Evolutionary conservation across 2,888 invertebrate species (phyloP), one percentile per base, ranked within the genome.

Genomic region (Agrilus mali): DNA sequence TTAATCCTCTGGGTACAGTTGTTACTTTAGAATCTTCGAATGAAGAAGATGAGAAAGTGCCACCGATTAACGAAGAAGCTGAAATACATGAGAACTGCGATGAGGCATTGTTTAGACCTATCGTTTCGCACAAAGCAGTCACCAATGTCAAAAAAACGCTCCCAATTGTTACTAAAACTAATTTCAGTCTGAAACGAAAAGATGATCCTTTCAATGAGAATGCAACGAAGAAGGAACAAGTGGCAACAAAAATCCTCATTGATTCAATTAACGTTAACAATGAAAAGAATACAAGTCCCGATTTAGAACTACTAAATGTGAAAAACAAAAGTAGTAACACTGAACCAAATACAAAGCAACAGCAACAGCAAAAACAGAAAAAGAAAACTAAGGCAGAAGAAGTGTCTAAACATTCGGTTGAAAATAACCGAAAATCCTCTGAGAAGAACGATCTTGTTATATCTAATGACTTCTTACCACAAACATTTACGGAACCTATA

Each of bases 1-100:
- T 86, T 59, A 86, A 81, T 70, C 85, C 84, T 43, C 67, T 80
- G 61, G 85, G 85, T 55, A 82, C 80, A 47, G 85, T 84, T 53
- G 77, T 77, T 61, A 74, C 64, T 46, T 58, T 65, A 48, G 67
- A 64, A 48, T 66, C 66, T 39, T 72, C 71, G 46, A 63, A 63
- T 55, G 64, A 71, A 57, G 59, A 55, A 46, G 61, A 58, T 36
- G 47, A 54, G 38, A 58, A 58, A 45, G 46, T 43, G 8, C 27
- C 27, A 27, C 10, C 27, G 5, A 10, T 27, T 8, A 47, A 52
- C 7, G 59, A 57, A 44, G 64, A 63, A 46, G 48, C 46, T 32
- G 53, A 69, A 27, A 73, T 73, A 40, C 71, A 73, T 56, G 75
- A 75, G 60, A 75, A 75, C 65, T 74, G 75, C 53, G 82, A 82